A percentile compares a stretch with the other conserved stretches of the same genome.
phyloP scores from a whole-genome alignment of 2,888 invertebrate species.

The Eristalis pertinax region DNA sequence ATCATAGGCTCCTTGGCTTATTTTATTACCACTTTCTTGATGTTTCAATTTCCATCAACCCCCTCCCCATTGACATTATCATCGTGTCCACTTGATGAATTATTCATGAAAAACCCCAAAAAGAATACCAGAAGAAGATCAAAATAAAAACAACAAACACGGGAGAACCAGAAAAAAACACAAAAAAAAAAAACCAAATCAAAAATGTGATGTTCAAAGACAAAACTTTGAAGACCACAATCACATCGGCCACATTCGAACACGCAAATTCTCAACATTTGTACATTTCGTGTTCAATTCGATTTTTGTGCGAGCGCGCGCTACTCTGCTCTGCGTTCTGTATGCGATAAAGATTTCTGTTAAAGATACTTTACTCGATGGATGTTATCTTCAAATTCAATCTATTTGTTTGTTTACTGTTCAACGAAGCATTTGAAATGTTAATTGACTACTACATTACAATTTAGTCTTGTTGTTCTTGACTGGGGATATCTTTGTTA shows the following conservation, averaged over 20 bases:
- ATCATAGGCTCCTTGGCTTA: neutral
- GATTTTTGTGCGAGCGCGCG: neutral
- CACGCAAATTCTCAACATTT: slow-evolving; percentile 23
- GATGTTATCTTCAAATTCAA: slow-evolving; percentile 35
- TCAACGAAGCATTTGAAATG: slow-evolving; percentile 54
- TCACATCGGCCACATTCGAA: neutral
- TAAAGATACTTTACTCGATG: slow-evolving; percentile 28
- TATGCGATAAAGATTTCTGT: slow-evolving; percentile 15
- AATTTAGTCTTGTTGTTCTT: neutral
- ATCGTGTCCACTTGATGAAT: slow-evolving; percentile 46
- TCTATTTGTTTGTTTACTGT: slow-evolving; percentile 53
- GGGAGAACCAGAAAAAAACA: too few species aligned
- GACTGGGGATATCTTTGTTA: too few species aligned
- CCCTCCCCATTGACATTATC: slow-evolving; percentile 1
- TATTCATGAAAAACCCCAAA: slow-evolving; percentile 29
- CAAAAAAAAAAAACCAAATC: too few species aligned
- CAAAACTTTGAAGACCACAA: neutral
- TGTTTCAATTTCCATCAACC: slow-evolving; percentile 10
- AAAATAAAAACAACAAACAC: neutral
- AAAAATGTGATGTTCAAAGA: neutral
- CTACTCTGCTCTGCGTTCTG: neutral
- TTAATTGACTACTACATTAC: slow-evolving; percentile 51
- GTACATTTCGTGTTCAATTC: neutral
- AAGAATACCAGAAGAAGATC: neutral
- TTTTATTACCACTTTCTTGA: slow-evolving; percentile 14